Conservation (phyloP, 2,888 invertebrate genomes). For the Cistogaster globosa region DNA sequence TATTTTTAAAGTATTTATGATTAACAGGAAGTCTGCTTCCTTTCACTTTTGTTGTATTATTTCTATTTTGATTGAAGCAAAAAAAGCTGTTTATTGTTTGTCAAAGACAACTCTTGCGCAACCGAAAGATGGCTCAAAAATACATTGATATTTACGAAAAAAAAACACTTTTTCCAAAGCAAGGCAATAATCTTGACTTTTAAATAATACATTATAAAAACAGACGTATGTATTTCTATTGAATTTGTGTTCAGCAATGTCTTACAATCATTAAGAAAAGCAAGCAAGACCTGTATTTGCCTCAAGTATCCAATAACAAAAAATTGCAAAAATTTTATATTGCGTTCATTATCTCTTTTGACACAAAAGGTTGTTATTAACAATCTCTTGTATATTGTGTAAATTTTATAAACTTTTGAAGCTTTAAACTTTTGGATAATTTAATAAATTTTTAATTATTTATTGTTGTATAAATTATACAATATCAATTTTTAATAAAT, state of each 20-base stretch:
- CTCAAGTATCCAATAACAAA: not conserved
- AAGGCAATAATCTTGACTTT: conserved; percentile 45
- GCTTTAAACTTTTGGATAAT: no score
- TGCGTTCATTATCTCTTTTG: no score
- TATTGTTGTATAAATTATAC: no score
- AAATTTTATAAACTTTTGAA: no score
- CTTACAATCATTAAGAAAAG: conserved; percentile 1
- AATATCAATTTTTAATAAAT: not conserved
- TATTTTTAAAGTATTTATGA: conserved; percentile 24
- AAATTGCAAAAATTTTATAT: conserved; percentile 11
- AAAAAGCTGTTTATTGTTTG: conserved; percentile 51
- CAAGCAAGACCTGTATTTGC: not conserved
- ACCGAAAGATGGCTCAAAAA: conserved; percentile 35
- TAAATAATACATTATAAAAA: conserved; percentile 1
- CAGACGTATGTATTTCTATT: not conserved
- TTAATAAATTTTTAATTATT: no score
- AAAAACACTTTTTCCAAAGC: not conserved
- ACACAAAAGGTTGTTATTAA: no score
- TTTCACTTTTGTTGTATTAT: conserved; percentile 78
- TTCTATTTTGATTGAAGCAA: conserved; percentile 32
- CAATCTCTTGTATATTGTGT: no score
- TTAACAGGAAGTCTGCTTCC: conserved; percentile 78
- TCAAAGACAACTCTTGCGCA: conserved; percentile 61
- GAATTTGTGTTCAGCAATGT: not conserved
- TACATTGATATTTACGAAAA: conserved; percentile 41